Evolutionary conservation across 2,888 invertebrate species (phyloP).

Genomic region (Lycia hirtaria): DNA sequence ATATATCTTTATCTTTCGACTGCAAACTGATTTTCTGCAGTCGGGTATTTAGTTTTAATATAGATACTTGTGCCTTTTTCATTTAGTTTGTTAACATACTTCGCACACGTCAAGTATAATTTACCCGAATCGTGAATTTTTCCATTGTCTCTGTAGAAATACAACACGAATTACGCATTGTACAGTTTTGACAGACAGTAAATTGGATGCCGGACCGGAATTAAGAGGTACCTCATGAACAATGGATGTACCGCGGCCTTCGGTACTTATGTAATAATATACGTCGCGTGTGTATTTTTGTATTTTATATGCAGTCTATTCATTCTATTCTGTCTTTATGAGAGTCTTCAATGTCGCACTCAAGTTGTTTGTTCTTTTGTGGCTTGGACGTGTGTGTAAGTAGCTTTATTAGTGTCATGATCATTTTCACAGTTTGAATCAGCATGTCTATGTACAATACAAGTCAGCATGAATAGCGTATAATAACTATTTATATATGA

Average conservation of each 20-base stretch:
- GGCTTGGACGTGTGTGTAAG: constrained; percentile 4
- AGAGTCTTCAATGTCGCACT: constrained; percentile 21
- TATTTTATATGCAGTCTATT: constrained; percentile 21
- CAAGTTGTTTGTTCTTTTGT: constrained; percentile 7
- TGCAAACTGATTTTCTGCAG: too few species aligned
- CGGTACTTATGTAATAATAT: constrained; percentile 28
- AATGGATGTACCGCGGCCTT: constrained; percentile 33
- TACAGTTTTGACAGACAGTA: constrained; percentile 35
- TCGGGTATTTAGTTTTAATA: too few species aligned
- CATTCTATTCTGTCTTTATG: constrained; percentile 13
- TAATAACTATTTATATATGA: not conserved
- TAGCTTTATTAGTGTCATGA: constrained; percentile 27
- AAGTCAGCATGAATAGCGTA: not conserved
- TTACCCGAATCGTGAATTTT: constrained; percentile 23
- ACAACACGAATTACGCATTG: constrained; percentile 17
- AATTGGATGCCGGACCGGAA: constrained; percentile 38
- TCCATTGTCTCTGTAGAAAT: constrained; percentile 31
- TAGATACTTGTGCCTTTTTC: not conserved
- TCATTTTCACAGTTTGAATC: constrained; percentile 38
- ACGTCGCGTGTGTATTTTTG: constrained; percentile 19
- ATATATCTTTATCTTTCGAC: too few species aligned
- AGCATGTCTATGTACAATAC: constrained; percentile 7
- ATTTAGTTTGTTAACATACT: constrained; percentile 2
- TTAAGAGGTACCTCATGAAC: constrained; percentile 33
- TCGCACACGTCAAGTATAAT: constrained; percentile 12